Evolutionary conservation across 2,797 vertebrate genomes (phyloP).

Genomic region (Tamandua tetradactyla): DNA sequence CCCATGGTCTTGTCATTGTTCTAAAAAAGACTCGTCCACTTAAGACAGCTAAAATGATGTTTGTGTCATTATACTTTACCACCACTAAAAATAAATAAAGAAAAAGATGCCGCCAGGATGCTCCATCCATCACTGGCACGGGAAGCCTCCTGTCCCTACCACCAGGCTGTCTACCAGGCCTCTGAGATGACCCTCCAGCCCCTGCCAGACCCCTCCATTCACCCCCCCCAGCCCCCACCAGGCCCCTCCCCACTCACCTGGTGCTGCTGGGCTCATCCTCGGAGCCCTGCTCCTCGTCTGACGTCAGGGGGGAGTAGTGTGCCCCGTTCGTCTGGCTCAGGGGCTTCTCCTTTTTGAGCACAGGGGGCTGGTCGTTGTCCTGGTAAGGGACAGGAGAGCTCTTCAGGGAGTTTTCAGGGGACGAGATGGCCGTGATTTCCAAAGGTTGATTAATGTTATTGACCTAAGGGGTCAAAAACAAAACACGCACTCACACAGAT

Average conservation of each 20-base stretch:
- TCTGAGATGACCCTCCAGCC: too few relatives aligned
- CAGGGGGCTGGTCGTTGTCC: constrained; percentile 95
- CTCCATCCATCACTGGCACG: too few relatives aligned
- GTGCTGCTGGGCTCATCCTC: constrained; percentile 87
- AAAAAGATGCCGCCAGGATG: too few relatives aligned
- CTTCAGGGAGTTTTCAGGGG: constrained; percentile 95
- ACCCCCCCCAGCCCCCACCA: constrained; percentile 57
- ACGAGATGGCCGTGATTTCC: constrained; percentile 99
- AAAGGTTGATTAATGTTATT: constrained; percentile 99
- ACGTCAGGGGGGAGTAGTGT: constrained; percentile 88
- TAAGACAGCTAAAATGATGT: too few relatives aligned
- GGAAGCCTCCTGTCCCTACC: too few relatives aligned
- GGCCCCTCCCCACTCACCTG: constrained; percentile 75
- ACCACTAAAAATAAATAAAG: too few relatives aligned
- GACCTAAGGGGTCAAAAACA: constrained; percentile 88
- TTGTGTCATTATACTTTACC: too few relatives aligned
- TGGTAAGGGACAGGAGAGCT: constrained; percentile 91
- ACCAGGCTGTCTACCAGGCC: too few relatives aligned
- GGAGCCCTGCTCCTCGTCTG: constrained; percentile 87
- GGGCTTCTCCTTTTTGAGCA: constrained; percentile 96
- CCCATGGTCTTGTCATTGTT: too few relatives aligned
- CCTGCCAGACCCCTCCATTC: background rate
- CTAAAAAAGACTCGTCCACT: too few relatives aligned
- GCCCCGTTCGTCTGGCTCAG: constrained; percentile 87
- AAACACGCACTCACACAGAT: constrained; percentile 31